Conservation (phyloP, 2,113 vertebrate genomes). For the Campylomormyrus tamandua region DNA sequence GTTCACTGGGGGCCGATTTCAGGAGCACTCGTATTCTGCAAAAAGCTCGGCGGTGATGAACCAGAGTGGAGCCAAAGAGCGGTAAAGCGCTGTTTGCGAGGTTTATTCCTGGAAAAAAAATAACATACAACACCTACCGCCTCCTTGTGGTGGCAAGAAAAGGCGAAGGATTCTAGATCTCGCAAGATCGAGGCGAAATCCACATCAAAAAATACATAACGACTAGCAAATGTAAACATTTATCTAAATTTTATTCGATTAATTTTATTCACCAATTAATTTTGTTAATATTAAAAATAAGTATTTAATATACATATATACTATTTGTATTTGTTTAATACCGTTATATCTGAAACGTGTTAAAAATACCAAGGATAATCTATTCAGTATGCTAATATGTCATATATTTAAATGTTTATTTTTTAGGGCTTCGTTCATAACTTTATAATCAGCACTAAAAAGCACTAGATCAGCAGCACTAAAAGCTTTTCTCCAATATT, state of each 20-base stretch:
- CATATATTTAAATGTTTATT: not conserved
- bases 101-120: slow-evolving; percentile 15
- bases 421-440: not conserved
- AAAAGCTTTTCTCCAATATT: not conserved
- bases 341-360: not conserved
- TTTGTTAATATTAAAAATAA: not conserved
- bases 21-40: not conserved
- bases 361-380: not conserved
- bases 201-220: not conserved
- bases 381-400: not conserved
- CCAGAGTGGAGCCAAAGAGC: slow-evolving; percentile 3
- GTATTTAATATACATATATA: not conserved
- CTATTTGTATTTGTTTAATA: not conserved
- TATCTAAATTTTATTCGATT: not conserved
- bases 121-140: slow-evolving; percentile 21
- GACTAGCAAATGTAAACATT: not conserved
- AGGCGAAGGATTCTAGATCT: not conserved
- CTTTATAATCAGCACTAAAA: not conserved
- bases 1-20: not conserved
- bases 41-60: not conserved
- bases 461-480: not conserved
- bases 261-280: not conserved
- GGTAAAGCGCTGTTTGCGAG: slow-evolving; percentile 3
- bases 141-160: slow-evolving; percentile 25
- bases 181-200: not conserved